Evolutionary conservation across 2,113 vertebrate species (phyloP), one percentile per base, ranked within the genome.

Genomic region (Siphamia tubifer): DNA sequence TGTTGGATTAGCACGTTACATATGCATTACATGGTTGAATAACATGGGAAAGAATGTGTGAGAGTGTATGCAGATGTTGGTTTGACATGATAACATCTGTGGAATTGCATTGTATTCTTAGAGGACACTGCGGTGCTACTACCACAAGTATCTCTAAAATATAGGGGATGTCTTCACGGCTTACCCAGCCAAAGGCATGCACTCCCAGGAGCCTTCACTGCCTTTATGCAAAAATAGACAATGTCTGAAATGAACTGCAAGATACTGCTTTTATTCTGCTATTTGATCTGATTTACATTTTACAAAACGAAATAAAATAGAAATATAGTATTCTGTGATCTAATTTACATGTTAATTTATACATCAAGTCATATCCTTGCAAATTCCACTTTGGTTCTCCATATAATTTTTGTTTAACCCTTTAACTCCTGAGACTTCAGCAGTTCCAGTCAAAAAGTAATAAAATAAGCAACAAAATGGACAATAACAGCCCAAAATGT

Each of bases 71-170:
- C 16, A 40, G 42, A 61, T 28, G 20, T 2, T 32, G 25, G 21
- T 20, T 48, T 77, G 45, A 44, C 43, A 56, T 36, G 28, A 17
- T 15, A 55, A 60, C 52, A 53, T 81, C 61, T 62, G 63, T 71
- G 42, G 38, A 54, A 53, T 60, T 34, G 23, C 35, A 8, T 36
- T 75, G 56, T 35, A 21, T 56, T 62, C 11, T 68, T 38, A 44
- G 61, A 63, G 45, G 67, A 65, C 44, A 42, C n/a, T 53, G 48
- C 28, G 8, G 49, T 42, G n/a, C 54, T 53, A 23, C 23, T 32
- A 53, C 68, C 79, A 58, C 71, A 82, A 64, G 54, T 61, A 69
- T 81, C 75, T 61, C 35, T 35, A 30, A 64, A 79, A 85, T 67
- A 39, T 67, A 39, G 60, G 54, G 40, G 66, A 60, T 52, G 58